Evolutionary conservation across 2,113 vertebrate genomes (phyloP).

Genomic region (Elephas maximus): DNA sequence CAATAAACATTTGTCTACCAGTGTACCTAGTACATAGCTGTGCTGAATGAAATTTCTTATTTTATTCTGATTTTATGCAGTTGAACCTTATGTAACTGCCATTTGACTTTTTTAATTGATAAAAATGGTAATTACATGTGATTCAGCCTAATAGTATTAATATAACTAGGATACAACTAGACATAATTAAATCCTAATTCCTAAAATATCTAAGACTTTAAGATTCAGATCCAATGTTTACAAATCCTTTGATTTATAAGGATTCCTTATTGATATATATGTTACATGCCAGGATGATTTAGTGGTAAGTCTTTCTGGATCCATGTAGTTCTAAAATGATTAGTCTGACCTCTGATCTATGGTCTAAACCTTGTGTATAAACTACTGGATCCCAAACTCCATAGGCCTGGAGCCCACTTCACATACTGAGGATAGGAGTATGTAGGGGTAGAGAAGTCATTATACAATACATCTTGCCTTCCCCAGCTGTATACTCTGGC

Average conservation of each 20-base stretch:
- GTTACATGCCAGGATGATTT: neutral
- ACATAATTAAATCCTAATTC: neutral
- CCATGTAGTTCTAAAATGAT: neutral
- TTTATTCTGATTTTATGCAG: constrained; percentile 42
- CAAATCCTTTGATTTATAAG: neutral
- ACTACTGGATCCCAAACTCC: constrained; percentile 7
- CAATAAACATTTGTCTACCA: no score
- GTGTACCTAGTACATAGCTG: neutral
- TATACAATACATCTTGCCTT: neutral
- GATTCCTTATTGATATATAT: neutral
- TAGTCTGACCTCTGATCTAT: neutral
- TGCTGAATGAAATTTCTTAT: constrained; percentile 53
- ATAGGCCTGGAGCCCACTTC: neutral
- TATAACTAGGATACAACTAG: neutral
- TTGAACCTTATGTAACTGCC: constrained; percentile 30
- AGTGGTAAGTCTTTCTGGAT: neutral
- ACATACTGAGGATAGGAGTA: neutral
- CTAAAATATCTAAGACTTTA: neutral
- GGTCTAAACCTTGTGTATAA: neutral
- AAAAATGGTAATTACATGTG: constrained; percentile 36
- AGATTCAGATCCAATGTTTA: constrained; percentile 22
- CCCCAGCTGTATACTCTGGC: neutral
- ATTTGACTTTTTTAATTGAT: constrained; percentile 35
- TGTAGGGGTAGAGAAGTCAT: neutral
- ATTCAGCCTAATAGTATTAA: constrained; percentile 37